Percentiles rank a stretch among this genome's conserved stretches.
phyloP scores from a whole-genome alignment of 2,888 invertebrate species.

The Pterobdella sp. region DNA sequence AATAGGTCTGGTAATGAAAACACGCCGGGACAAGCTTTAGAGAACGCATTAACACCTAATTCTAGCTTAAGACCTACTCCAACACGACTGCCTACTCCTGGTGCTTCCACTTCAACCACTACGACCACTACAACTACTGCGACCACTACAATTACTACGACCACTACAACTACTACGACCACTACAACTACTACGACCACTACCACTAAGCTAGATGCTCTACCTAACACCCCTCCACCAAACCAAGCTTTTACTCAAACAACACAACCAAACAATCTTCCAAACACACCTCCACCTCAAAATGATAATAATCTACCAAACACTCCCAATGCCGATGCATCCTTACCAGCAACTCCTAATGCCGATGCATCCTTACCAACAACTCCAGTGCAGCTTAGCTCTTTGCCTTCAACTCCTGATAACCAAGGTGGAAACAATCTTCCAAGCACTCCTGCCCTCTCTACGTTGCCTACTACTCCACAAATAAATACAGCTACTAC shows the following conservation, averaged over 20 bases:
- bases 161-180: not conserved
- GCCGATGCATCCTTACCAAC: not conserved
- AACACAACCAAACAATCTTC: constrained; percentile 20
- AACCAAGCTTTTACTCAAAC: constrained; percentile 25
- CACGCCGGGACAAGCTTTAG: no score
- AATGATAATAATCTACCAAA: not conserved
- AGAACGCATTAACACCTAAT: no score
- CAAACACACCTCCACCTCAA: not conserved
- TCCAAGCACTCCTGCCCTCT: not conserved
- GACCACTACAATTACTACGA: not conserved
- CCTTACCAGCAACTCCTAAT: not conserved
- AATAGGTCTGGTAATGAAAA: no score
- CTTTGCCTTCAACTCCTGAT: not conserved
- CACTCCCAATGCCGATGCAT: not conserved
- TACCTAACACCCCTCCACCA: no score
- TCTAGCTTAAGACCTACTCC: no score
- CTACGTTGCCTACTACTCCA: not conserved
- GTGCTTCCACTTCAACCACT: no score
- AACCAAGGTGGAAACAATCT: not conserved
- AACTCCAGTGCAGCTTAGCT: not conserved
- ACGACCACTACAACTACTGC: no score
- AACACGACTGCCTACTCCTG: no score
- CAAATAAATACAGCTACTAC: not conserved
- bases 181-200: not conserved
- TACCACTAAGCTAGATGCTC: no score